Evolutionary conservation across 2,797 vertebrate species (phyloP).

Genomic region (Acrossocheilus wenchowensis): DNA sequence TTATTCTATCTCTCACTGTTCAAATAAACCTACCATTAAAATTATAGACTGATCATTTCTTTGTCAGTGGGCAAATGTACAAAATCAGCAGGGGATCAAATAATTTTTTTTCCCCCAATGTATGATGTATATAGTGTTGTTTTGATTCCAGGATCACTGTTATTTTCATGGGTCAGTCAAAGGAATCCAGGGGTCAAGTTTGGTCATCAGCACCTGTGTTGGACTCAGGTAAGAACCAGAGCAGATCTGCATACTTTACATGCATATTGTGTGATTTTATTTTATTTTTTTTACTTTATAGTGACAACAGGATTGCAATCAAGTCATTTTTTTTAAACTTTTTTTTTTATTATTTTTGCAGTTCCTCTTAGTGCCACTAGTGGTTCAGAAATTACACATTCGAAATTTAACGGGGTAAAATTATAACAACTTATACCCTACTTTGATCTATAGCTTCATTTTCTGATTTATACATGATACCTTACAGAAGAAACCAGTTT

Average conservation of each 20-base stretch:
- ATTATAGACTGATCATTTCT: no score
- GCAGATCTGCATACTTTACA: not conserved
- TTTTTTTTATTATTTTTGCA: not conserved
- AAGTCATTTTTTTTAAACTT: not conserved
- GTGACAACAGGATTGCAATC: not conserved
- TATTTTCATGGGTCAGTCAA: slow-evolving; percentile 90
- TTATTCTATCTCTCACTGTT: no score
- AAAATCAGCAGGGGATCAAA: no score
- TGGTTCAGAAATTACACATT: not conserved
- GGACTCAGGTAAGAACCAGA: slow-evolving; percentile 86
- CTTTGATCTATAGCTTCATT: not conserved
- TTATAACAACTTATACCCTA: not conserved
- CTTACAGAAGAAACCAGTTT: not conserved
- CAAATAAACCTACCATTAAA: no score
- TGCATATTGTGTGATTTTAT: not conserved
- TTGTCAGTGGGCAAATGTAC: no score
- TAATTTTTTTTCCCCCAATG: no score
- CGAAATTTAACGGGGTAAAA: not conserved
- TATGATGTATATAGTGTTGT: not conserved
- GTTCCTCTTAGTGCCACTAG: not conserved
- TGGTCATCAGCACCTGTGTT: slow-evolving; percentile 87
- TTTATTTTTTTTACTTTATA: not conserved
- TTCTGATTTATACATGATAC: not conserved
- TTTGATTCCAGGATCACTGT: slow-evolving; percentile 85
- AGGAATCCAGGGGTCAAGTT: slow-evolving; percentile 80